Evolutionary conservation across 2,797 vertebrate species (phyloP).

Genomic region (Coregonus sp.): DNA sequence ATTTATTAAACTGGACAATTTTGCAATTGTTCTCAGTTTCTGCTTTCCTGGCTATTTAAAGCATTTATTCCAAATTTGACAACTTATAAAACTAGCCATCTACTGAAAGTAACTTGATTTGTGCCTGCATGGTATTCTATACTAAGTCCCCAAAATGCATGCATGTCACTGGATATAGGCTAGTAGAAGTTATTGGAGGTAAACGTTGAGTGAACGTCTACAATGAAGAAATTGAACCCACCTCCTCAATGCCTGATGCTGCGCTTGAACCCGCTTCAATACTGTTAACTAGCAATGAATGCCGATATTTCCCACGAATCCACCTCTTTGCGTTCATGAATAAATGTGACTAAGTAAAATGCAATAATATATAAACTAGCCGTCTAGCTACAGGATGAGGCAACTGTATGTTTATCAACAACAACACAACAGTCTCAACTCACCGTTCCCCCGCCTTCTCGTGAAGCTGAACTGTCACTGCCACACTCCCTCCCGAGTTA

Average conservation of each 20-base stretch:
- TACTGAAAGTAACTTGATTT: not conserved
- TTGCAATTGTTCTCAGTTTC: not conserved
- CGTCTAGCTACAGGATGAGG: constrained; percentile 19
- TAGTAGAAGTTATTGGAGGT: not conserved
- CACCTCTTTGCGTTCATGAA: constrained; percentile 44
- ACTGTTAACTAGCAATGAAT: constrained; percentile 10
- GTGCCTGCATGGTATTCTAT: not conserved
- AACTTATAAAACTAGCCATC: not conserved
- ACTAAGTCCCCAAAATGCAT: not conserved
- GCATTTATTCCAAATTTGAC: not conserved
- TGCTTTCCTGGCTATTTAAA: not conserved
- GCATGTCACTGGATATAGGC: not conserved
- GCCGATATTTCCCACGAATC: constrained; percentile 24
- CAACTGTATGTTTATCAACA: constrained; percentile 15
- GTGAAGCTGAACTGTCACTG: constrained; percentile 34
- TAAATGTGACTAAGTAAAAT: constrained; percentile 29
- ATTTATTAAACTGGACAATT: not conserved
- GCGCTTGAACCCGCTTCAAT: constrained; percentile 47
- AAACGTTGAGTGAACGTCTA: constrained; percentile 27
- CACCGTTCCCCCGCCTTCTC: constrained; percentile 39
- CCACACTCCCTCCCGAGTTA: constrained; percentile 36
- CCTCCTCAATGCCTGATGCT: constrained; percentile 31
- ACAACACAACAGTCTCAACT: constrained; percentile 23
- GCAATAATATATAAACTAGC: constrained; percentile 4
- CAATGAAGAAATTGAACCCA: constrained; percentile 44